A percentile compares a stretch with the other conserved stretches of the same genome.
Evolutionary conservation across 2,113 vertebrate species (phyloP).

Genomic region (Lepidothrix coronata): DNA sequence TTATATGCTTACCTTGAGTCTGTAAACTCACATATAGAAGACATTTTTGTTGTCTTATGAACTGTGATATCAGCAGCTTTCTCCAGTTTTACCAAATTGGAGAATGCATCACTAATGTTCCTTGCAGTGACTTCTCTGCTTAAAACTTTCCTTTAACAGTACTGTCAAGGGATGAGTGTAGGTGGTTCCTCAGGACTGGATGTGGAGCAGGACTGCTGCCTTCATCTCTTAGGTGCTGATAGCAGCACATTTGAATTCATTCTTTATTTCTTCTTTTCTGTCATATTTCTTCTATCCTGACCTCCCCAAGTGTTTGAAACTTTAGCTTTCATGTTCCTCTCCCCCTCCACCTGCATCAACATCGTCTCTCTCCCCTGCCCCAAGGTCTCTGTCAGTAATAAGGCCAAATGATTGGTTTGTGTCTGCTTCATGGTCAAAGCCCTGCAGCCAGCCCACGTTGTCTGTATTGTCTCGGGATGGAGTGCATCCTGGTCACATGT

Average conservation of each 20-base stretch:
- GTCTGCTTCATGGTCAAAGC: neutral
- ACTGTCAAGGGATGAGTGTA: neutral
- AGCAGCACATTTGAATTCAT: neutral
- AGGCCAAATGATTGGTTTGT: neutral
- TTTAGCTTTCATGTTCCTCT: neutral
- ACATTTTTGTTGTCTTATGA: neutral
- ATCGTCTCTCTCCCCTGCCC: neutral
- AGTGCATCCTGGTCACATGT: neutral
- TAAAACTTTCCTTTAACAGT: neutral
- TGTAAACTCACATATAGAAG: neutral
- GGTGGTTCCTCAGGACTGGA: neutral
- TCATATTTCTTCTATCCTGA: neutral
- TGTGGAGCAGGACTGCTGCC: neutral
- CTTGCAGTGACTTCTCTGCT: neutral
- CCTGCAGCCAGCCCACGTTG: neutral
- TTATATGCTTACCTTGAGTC: neutral
- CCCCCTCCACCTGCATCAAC: neutral
- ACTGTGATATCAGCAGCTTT: neutral
- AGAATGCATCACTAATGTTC: neutral
- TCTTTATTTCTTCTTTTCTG: neutral
- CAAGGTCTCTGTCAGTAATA: neutral
- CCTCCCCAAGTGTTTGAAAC: neutral
- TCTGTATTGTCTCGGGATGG: neutral
- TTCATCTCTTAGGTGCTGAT: neutral
- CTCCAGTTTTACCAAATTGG: neutral